Conservation (phyloP, 2,888 invertebrate genomes). For the Pyrochroa serraticornis region DNA sequence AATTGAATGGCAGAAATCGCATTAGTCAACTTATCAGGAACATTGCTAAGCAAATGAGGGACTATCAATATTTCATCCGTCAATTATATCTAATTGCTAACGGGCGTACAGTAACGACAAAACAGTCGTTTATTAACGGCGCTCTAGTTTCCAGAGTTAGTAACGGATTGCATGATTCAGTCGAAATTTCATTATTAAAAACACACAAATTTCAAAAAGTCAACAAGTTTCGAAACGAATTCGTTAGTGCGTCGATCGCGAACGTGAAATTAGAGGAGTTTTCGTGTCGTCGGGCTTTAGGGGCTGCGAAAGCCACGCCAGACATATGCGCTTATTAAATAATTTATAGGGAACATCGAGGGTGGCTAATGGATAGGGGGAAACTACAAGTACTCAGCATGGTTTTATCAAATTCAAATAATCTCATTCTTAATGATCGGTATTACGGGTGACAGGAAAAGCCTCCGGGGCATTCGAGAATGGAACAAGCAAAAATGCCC, state of each 20-base stretch:
- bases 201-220: no score
- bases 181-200: no score
- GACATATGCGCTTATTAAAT: conserved; percentile 41
- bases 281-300: no score
- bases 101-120: no score
- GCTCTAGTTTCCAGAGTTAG: no score
- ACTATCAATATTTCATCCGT: conserved; percentile 9
- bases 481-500: conserved; percentile 14
- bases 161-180: no score
- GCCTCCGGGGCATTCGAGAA: conserved; percentile 23
- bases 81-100: background rate
- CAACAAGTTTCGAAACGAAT: no score
- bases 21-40: conserved; percentile 22
- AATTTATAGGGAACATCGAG: conserved; percentile 35
- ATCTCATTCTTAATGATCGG: conserved; percentile 42
- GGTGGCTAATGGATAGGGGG: conserved; percentile 41
- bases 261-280: no score
- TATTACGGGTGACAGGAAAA: conserved; percentile 40
- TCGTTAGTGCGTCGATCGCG: no score
- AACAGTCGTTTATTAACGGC: no score
- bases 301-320: background rate
- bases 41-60: conserved; percentile 9
- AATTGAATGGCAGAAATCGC: conserved; percentile 21
- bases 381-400: conserved; percentile 32
- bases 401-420: conserved; percentile 45